Base-by-base conservation (phyloP, 2,888 invertebrate genomes). In the Dione juno region DNA sequence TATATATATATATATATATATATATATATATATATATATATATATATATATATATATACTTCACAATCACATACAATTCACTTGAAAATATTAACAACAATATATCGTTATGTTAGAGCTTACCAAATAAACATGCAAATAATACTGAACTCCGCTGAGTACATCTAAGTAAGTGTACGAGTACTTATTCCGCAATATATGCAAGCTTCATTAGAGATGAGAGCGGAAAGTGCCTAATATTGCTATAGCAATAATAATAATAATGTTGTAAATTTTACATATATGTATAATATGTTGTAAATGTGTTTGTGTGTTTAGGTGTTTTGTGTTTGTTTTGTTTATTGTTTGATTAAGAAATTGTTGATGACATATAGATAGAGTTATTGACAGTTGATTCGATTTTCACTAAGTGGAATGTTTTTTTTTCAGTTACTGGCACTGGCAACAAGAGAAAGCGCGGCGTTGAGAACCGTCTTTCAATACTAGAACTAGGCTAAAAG, bases 51-150 rank as follows among this genome's bases (percentile, higher is more conserved):
- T 28, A 28, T 28, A 28, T 28, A 3, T 28, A 28, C 28, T 28
- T 28, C 2, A 28, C 28, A 28, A 28, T 28, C 28, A 50, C 16
- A 50, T 10, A n/a, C 48, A 16, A 50, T 16, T 14, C 35, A 54
- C 37, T 37, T 35, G 1, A 57, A 57, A 6, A 16, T 57, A n/a
- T 54, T n/a, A 54, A 35, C 54, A 57, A 16, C 11, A 16, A 16
- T 3, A 57, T 57, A 57, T 57, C 37, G 16, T 57, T 37, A 57
- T 57, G 10, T 35, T 35, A 37, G 16, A 57, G n/a, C 10, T 16
- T 37, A 37, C 54, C 54, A 57, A 57, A 57, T 57, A 57, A 37
- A 57, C 54, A 57, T 37, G 54, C 16, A 57, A 37, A 57, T 54
- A 54, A 54, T 57, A 40, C 57, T 16, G 57, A 57, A 16, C 57